phyloP scores from a whole-genome alignment of 2,113 vertebrate genomes.

The Electrona antarctica region DNA sequence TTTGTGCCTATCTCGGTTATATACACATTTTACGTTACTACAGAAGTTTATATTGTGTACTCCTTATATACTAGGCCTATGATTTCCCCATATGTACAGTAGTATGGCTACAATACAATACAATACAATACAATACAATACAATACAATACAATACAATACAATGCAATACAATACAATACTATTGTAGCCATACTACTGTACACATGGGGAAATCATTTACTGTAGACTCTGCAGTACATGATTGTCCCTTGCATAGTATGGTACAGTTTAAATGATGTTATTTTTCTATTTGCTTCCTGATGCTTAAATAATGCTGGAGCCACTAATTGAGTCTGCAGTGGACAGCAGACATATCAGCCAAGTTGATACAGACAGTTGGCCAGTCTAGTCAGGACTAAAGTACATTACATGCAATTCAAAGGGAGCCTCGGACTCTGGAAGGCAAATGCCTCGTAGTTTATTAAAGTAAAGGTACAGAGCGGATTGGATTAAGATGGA shows the following conservation, averaged over 20 bases:
- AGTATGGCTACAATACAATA: too few relatives aligned
- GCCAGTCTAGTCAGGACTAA: constrained; percentile 13
- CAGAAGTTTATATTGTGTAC: too few relatives aligned
- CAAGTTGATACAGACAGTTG: constrained; percentile 16
- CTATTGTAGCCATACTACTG: too few relatives aligned
- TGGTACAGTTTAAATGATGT: constrained; percentile 34
- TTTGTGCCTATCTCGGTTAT: constrained; percentile 22
- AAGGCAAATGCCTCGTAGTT: constrained; percentile 1
- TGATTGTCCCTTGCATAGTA: constrained; percentile 4
- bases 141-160: too few relatives aligned
- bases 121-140: too few relatives aligned
- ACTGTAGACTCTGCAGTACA: constrained; percentile 4
- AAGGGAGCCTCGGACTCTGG: not conserved
- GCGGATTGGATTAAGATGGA: constrained; percentile 2
- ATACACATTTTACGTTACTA: not conserved
- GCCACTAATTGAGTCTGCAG: constrained; percentile 34
- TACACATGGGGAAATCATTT: too few relatives aligned
- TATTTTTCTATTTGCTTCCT: constrained; percentile 50
- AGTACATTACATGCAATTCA: constrained; percentile 20
- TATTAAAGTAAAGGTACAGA: constrained; percentile 10
- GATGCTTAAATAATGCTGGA: constrained; percentile 42
- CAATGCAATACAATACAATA: too few relatives aligned
- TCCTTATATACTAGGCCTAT: too few relatives aligned
- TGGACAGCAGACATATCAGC: constrained; percentile 27
- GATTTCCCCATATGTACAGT: too few relatives aligned